Percentiles rank a stretch among this genome's conserved stretches.
These are phyloP conservation scores for Selenia dentaria DNA, from an alignment of 2,888 invertebrate genomes.

Conservation along the genomic window DNA sequence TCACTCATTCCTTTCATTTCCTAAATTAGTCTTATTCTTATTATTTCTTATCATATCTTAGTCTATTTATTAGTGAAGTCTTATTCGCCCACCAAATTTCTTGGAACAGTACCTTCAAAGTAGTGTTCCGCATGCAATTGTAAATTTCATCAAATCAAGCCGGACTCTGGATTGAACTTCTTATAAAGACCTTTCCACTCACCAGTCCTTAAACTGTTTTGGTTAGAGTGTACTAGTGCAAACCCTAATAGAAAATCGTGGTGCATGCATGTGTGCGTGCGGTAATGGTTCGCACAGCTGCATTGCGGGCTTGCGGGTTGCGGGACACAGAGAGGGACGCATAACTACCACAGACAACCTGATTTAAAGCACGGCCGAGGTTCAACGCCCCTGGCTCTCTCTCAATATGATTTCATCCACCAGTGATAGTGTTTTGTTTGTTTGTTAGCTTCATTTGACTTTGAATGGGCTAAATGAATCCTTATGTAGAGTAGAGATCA, in stretches of 20 bases:
- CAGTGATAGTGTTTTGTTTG: constrained; percentile 4
- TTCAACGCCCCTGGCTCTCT: constrained; percentile 51
- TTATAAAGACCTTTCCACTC: too few species aligned
- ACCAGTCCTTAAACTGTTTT: too few species aligned
- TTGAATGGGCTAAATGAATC: not conserved
- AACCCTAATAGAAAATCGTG: constrained; percentile 9
- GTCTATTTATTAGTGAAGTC: too few species aligned
- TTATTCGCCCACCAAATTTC: too few species aligned
- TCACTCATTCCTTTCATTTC: too few species aligned
- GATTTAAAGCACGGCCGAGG: constrained; percentile 62
- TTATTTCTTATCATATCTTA: too few species aligned
- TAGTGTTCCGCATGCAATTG: too few species aligned
- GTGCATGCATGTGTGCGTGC: constrained; percentile 13
- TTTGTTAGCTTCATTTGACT: constrained; percentile 4
- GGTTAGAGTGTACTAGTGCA: not conserved
- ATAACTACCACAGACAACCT: constrained; percentile 66
- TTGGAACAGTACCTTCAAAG: too few species aligned
- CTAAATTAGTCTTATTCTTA: too few species aligned
- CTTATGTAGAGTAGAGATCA: not conserved
- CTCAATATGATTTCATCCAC: constrained; percentile 22
- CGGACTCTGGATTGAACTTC: too few species aligned
- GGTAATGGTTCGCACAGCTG: constrained; percentile 40
- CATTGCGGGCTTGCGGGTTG: constrained; percentile 36
- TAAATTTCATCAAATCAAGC: too few species aligned
- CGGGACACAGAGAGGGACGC: constrained; percentile 39